A percentile compares a stretch with the other conserved stretches of the same genome.
Evolutionary conservation across 2,797 vertebrate genomes (phyloP).

Genomic region (Aeoliscus strigatus): DNA sequence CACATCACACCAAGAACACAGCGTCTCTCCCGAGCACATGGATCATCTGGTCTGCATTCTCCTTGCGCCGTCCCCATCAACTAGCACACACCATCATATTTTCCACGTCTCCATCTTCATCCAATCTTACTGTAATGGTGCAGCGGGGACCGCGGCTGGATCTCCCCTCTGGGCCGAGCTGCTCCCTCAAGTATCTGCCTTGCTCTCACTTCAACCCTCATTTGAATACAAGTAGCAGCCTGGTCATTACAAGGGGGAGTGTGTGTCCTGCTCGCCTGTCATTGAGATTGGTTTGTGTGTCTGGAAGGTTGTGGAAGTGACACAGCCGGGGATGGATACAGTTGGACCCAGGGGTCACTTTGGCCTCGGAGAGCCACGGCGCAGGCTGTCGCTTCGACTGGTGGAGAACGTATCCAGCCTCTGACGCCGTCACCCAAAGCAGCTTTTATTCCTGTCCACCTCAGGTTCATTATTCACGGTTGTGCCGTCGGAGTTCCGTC

Average conservation of each 20-base stretch:
- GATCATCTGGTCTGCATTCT: slow-evolving; percentile 56
- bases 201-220: slow-evolving; percentile 72
- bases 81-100: slow-evolving; percentile 63
- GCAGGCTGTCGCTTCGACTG: slow-evolving; percentile 33
- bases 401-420: slow-evolving; percentile 35
- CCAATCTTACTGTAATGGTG: slow-evolving; percentile 73
- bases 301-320: slow-evolving; percentile 53
- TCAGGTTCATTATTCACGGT: slow-evolving; percentile 73
- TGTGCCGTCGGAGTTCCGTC: slow-evolving; percentile 68
- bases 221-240: slow-evolving; percentile 74
- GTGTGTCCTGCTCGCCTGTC: slow-evolving; percentile 64
- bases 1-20: slow-evolving; percentile 32
- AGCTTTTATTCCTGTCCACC: slow-evolving; percentile 63
- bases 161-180: slow-evolving; percentile 68
- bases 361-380: slow-evolving; percentile 46
- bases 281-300: slow-evolving; percentile 51
- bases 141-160: slow-evolving; percentile 65
- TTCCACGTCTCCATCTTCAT: slow-evolving; percentile 72
- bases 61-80: slow-evolving; percentile 63
- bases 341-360: slow-evolving; percentile 62
- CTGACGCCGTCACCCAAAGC: slow-evolving; percentile 44
- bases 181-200: slow-evolving; percentile 70
- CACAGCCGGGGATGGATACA: slow-evolving; percentile 50
- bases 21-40: slow-evolving; percentile 19
- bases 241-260: slow-evolving; percentile 63